These are phyloP conservation scores for Mesorhabditis belari DNA, from an alignment of 2,888 invertebrate genomes.

Conservation along the genomic window DNA sequence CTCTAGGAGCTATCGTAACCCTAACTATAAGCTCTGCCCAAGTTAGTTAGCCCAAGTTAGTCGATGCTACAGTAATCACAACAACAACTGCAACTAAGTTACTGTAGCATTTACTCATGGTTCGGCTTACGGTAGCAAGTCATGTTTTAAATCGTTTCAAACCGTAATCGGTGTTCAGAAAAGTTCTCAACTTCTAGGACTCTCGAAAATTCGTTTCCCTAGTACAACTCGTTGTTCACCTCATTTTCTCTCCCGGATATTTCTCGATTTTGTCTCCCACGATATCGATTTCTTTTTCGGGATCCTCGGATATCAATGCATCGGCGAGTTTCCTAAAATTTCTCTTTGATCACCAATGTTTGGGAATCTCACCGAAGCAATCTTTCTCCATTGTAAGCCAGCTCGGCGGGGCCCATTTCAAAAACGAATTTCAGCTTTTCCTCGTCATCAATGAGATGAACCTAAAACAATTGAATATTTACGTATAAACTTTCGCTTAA, in stretches of 20 bases:
- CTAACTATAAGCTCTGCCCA: neutral
- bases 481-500: neutral
- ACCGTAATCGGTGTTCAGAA: too few species aligned
- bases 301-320: neutral
- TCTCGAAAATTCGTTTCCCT: too few species aligned
- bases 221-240: too few species aligned
- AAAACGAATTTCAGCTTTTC: neutral
- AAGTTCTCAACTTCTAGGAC: too few species aligned
- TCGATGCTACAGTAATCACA: too few species aligned
- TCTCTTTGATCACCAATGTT: neutral
- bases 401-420: neutral
- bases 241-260: neutral
- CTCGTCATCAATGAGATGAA: neutral
- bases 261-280: neutral
- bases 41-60: neutral
- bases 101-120: too few species aligned
- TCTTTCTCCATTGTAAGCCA: neutral
- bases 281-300: neutral
- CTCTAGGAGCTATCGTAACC: neutral
- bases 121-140: too few species aligned
- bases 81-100: too few species aligned
- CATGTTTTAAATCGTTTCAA: too few species aligned
- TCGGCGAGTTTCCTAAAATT: neutral
- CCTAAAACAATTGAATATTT: neutral
- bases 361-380: neutral